These are phyloP conservation scores for Vanessa atalanta DNA, from an alignment of 1,140 invertebrate genomes.

Conservation along the genomic window DNA sequence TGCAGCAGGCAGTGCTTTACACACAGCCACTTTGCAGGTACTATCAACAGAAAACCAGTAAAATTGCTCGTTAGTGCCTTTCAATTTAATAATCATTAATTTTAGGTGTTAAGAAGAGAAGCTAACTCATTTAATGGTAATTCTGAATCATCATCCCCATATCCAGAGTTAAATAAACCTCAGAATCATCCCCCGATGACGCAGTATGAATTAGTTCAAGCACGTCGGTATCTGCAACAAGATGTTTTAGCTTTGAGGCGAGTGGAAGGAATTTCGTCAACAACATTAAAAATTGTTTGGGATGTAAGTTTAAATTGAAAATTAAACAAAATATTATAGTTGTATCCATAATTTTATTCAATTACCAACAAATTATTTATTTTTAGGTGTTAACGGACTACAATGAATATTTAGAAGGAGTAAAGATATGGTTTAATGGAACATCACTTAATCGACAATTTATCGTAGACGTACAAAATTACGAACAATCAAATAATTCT, in stretches of 20 bases:
- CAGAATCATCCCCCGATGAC: conserved; percentile 86
- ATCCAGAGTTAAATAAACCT: conserved; percentile 68
- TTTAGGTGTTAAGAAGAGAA: conserved; percentile 72
- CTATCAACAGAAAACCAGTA: not conserved
- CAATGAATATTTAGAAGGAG: conserved; percentile 89
- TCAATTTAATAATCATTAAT: conserved; percentile 1
- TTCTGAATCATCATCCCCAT: conserved; percentile 63
- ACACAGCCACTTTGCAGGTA: conserved; percentile 70
- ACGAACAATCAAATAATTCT: conserved; percentile 53
- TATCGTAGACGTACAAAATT: conserved; percentile 54
- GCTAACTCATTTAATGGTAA: conserved; percentile 72
- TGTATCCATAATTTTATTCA: not conserved
- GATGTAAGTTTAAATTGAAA: conserved; percentile 82
- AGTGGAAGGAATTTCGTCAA: conserved; percentile 90
- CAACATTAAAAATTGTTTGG: conserved; percentile 92
- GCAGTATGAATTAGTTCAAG: conserved; percentile 90
- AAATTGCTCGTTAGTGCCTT: not conserved
- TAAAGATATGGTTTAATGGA: conserved; percentile 94
- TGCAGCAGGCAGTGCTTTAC: conserved; percentile 71
- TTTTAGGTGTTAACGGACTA: conserved; percentile 80
- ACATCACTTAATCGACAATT: conserved; percentile 79
- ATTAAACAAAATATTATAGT: not conserved
- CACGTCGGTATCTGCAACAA: conserved; percentile 87
- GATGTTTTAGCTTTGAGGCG: conserved; percentile 91
- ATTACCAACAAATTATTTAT: conserved; percentile 63